Base-by-base conservation (phyloP, 1,140 invertebrate genomes). In the Papilio dardanus region DNA sequence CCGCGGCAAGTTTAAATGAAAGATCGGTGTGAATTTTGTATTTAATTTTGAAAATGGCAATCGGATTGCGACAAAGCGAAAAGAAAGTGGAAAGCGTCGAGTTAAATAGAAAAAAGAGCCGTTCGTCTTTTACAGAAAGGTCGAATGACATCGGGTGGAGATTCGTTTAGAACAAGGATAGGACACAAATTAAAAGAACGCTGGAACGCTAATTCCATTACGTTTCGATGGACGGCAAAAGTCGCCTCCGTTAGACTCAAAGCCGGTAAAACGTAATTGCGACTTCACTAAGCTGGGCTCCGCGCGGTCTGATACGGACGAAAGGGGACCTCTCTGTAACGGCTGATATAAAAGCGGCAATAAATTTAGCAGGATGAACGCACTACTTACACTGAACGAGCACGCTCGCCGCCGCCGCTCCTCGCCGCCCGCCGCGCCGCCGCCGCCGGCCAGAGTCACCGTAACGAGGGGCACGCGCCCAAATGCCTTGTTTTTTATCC, bases 281-380 rank as follows among this genome's bases (percentile, higher is more conserved):
- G 87, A 93, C 86, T 93, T 90, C 84, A 92, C 88, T 93, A 93
- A 93, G 92, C 92, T 84, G 88, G 92, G 90, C 83, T 91, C 87
- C 89, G 87, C 86, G 86, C 84, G 84, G 86, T 82, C 88, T 87
- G 90, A 92, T 91, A 91, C 88, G 88, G 86, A 86, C 87, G 84
- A 86, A 91, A 92, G 88, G 90, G 91, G 88, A 86, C 88, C 87
- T 86, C 87, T 85, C 88, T 83, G 88, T 91, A 90, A 90, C 90
- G 89, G 87, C 88, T 91, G 89, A 92, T 93, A 93, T 92, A 93
- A 92, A 93, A 92, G 91, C 90, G 85, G 87, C 89, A 91, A 93
- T 93, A 93, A 93, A 93, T 93, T 93, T 91, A 91, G 86, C 88
- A 91, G 91, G 91, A 93, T 93, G 89, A 92, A 92, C 90, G 87